Evolutionary conservation across 2,888 invertebrate genomes (phyloP).

Genomic region (Pyralis farinalis): DNA sequence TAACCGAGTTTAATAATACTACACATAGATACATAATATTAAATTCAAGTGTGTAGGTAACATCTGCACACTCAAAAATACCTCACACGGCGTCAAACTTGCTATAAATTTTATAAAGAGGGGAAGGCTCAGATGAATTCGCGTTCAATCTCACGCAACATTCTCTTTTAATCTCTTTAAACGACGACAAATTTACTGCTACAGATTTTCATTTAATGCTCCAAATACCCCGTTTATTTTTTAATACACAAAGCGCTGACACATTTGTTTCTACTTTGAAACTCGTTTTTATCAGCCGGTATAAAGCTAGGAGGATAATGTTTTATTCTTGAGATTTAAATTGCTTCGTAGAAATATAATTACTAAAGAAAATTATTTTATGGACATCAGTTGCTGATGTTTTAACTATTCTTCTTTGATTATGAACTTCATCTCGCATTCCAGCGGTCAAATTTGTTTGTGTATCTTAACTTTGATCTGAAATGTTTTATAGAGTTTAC

Average conservation of each 20-base stretch:
- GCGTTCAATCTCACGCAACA: constrained; percentile 74
- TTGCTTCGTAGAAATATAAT: constrained; percentile 4
- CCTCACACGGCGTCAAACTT: constrained; percentile 43
- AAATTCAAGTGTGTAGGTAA: too few species aligned
- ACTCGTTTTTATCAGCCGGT: constrained; percentile 35
- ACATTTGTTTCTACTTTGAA: constrained; percentile 41
- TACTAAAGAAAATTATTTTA: not conserved
- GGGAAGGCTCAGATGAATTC: constrained; percentile 59
- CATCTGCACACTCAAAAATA: constrained; percentile 5
- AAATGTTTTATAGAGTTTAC: too few species aligned
- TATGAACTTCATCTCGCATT: too few species aligned
- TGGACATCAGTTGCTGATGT: not conserved
- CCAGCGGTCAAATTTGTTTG: too few species aligned
- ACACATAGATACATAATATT: too few species aligned
- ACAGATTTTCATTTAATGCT: constrained; percentile 61
- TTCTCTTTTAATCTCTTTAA: constrained; percentile 73
- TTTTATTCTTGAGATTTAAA: not conserved
- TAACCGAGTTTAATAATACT: too few species aligned
- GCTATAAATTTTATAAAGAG: constrained; percentile 54
- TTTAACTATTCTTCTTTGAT: too few species aligned
- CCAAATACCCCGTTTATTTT: constrained; percentile 45
- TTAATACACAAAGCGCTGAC: constrained; percentile 41
- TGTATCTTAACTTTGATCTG: too few species aligned
- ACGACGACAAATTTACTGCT: constrained; percentile 73
- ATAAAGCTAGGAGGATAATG: constrained; percentile 22